Base-by-base conservation (phyloP, 2,113 vertebrate species). In the Eretmochelys imbricata region DNA sequence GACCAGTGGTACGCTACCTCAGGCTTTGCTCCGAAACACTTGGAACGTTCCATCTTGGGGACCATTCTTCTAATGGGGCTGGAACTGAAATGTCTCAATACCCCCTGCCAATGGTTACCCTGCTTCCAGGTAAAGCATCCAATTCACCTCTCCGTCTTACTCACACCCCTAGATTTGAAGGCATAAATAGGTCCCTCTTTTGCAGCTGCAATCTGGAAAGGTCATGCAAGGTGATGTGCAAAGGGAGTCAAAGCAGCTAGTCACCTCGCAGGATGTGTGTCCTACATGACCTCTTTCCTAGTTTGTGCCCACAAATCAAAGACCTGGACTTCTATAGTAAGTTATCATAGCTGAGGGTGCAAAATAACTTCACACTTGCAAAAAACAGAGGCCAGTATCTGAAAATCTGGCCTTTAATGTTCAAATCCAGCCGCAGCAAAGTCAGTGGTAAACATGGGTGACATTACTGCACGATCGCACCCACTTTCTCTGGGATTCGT, bases 361-460 rank as follows among this genome's bases (percentile, higher is more conserved):
- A 80, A 59, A 0, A 10, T 3, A 76, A 76, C 5, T 49, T 31
- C 69, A 92, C 10, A 54, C 11, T 51, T 8, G 25, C 48, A 38
- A 86, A 87, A 38, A 89, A 50, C 20, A 82, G 85, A 0, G n/a
- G 65, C 17, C 38, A 20, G 38, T 55, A 10, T 69, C 87, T 38
- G 24, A 55, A 48, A 11, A 80, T 7, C 62, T 51, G 27, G 20
- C 69, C 3, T 42, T 88, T 57, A 48, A 72, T 59, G 86, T 55
- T 80, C 17, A 85, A 93, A 51, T 1, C 48, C 51, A 46, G 72
- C 0, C 0, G 83, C 48, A 35, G 54, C 89, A 85, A 38, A 24
- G 6, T 2, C 0, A 0, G 51, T 75, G 46, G 51, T 29, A 89
- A 82, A 79, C 13, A 3, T 24, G 22, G 20, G 20, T 38, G n/a